Evolutionary conservation across 2,113 vertebrate species (phyloP), one percentile per base, ranked within the genome.

Genomic region (Cepphus grylle): DNA sequence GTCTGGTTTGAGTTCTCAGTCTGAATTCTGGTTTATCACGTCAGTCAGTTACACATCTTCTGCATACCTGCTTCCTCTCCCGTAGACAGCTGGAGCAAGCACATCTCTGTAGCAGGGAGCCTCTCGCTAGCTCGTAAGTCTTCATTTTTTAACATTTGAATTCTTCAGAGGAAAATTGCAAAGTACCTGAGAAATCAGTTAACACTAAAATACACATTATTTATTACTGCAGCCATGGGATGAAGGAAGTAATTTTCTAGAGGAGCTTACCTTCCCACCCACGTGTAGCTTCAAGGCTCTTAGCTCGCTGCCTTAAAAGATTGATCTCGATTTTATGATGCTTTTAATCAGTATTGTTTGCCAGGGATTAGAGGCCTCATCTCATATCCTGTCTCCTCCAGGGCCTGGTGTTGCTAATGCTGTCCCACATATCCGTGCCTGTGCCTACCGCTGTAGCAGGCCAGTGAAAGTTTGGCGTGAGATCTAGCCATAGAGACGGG

Each of bases 311-410:
- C 84, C 84, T 97, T 93, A 50, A 86, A 92, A 95, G 93, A 82
- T 81, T 95, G 93, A 85, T 97, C 91, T 91, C 13, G 50, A 95
- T 95, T 91, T 95, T 95, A 52, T 77, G 91, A 93, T 95, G 91
- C 67, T 91, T 94, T 87, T 88, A 93, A 96, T 97, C 93, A 45
- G 66, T 80, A 81, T 94, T 70, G 55, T 93, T 96, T 95, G 63
- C 42, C 6, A 13, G 45, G 76, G 93, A 94, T 97, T 95, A 95
- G 84, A 91, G 50, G 53, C 93, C n/a, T 79, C 53, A 29, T 66
- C 0, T 1, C 81, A 96, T 91, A 97, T 95, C 95, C 86, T 38
- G 29, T 85, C 83, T 95, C 50, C 66, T 93, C 25, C 74, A 34
- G 58, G 62, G 55, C 34, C 49, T 42, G 36, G 30, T 85, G 65